Evolutionary conservation across 2,797 vertebrate species (phyloP).

Genomic region (Anguilla megastoma): DNA sequence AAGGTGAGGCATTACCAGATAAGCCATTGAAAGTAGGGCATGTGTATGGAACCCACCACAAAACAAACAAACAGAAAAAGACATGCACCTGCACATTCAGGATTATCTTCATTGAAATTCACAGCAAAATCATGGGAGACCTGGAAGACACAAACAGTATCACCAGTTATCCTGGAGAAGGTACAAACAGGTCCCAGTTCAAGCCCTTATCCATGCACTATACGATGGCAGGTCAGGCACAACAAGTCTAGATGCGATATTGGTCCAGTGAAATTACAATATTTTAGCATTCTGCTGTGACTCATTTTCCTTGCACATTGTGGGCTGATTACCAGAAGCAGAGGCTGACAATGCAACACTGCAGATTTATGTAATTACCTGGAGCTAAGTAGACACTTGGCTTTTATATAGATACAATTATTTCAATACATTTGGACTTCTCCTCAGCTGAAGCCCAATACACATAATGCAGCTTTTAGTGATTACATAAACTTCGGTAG

Average conservation of each 20-base stretch:
- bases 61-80: neutral
- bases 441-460: neutral
- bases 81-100: conserved; percentile 80
- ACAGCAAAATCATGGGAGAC: conserved; percentile 86
- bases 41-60: neutral
- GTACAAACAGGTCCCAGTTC: neutral
- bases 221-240: neutral
- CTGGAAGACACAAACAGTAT: conserved; percentile 53
- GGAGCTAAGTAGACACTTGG: neutral
- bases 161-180: conserved; percentile 1
- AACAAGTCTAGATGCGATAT: neutral
- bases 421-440: neutral
- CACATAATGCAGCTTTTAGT: neutral
- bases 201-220: neutral
- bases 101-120: conserved; percentile 85
- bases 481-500: neutral
- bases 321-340: neutral
- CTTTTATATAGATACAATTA: neutral
- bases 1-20: too few relatives aligned
- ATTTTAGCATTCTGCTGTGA: neutral
- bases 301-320: neutral
- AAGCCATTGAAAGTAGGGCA: neutral
- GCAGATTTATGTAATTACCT: neutral
- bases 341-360: neutral
- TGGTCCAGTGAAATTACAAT: neutral